These are phyloP conservation scores for Tanypteryx hageni DNA, from an alignment of 2,888 invertebrate species.

Conservation along the genomic window DNA sequence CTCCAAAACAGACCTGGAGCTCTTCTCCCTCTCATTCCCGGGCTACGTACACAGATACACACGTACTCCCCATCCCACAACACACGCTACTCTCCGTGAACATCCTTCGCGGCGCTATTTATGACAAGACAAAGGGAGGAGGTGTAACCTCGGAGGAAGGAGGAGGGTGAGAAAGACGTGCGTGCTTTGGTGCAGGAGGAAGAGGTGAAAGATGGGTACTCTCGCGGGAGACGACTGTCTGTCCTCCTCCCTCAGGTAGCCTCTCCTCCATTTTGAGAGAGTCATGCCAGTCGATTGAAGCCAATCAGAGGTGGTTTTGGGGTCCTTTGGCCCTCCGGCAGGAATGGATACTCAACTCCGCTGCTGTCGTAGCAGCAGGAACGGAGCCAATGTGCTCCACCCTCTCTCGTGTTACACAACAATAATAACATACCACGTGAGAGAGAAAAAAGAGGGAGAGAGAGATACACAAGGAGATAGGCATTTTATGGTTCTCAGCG, in stretches of 20 bases:
- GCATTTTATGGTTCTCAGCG: background rate
- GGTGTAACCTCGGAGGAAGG: background rate
- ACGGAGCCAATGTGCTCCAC: conserved; percentile 57
- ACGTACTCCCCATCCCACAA: background rate
- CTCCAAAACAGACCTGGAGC: background rate
- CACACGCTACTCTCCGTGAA: background rate
- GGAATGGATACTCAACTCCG: background rate
- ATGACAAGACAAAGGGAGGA: background rate
- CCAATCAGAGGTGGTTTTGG: conserved; percentile 30
- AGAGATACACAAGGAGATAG: background rate
- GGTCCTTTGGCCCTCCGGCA: background rate
- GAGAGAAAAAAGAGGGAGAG: background rate
- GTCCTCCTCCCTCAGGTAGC: background rate
- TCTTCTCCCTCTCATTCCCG: too few relatives aligned
- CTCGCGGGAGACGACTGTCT: background rate
- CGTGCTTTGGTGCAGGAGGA: background rate
- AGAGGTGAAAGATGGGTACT: background rate
- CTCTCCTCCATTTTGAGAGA: conserved; percentile 27
- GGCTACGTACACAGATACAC: too few relatives aligned
- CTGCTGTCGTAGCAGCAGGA: conserved; percentile 24
- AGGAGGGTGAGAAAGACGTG: background rate
- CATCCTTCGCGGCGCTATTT: background rate
- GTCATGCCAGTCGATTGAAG: conserved; percentile 38
- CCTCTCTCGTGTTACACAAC: conserved; percentile 43
- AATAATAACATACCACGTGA: conserved; percentile 53